Evolutionary conservation across 2,888 invertebrate genomes (phyloP), one percentile per base, ranked within the genome.

Genomic region (Cryptocephalus moraei): DNA sequence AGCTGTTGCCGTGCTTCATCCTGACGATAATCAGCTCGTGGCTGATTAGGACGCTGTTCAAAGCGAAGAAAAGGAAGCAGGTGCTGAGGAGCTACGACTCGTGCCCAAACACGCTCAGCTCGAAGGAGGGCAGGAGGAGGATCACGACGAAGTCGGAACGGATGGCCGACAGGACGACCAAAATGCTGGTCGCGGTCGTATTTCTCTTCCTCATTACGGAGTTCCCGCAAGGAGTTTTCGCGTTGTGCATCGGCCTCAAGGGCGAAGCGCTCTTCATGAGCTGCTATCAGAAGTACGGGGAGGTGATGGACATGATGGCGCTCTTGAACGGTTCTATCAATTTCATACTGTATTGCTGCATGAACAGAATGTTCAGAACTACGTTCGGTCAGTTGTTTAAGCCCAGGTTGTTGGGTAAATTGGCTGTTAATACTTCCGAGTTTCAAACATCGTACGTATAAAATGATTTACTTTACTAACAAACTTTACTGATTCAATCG

Each of bases 311-410:
- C 71, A 82, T 91, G 50, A 70, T 93, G 62, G 93, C 94, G 0
- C 76, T 95, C 48, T 73, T 91, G 58, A 95, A 94, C 69, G 91
- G 92, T 8, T 88, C 91, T 1, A 87, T 94, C 49, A 95, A 93
- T 70, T 95, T 95, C 64, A 85, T 94, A 46, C 76, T 95, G 39
- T 95, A 94, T 68, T 94, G 93, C 63, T 79, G 88, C 45, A 94
- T 95, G 94, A 92, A 91, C 51, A 79, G 88, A 52, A 93, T 93
- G 75, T 95, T 95, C 69, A 78, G 95, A 11, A 81, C 80, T 56
- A 86, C 86, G 1, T 90, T 86, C 65, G 75, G 81, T 9, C 78
- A 81, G 62, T 70, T 89, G 59, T 82, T 91, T 63, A 75, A 79
- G 52, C 80, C 80, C n/a, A 77, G 75, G 48, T 76, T 80, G 32